These are phyloP conservation scores for Ommatoiulus sabulosus DNA, from an alignment of 2,888 invertebrate genomes.

Conservation along the genomic window DNA sequence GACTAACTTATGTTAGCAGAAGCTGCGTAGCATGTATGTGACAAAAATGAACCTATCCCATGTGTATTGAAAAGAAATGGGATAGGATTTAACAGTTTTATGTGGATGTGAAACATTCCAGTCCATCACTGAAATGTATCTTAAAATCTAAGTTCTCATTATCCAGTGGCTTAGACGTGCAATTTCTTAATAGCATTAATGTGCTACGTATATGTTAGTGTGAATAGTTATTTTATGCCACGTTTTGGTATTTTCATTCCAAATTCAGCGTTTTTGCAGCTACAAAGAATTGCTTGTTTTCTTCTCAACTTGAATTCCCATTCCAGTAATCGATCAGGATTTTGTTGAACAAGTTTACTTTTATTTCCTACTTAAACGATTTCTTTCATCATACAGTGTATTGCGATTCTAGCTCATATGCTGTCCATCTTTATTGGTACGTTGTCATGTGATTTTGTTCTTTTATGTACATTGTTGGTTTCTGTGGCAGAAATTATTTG, in stretches of 20 bases:
- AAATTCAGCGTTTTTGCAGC: background rate
- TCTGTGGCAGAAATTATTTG: conserved; percentile 31
- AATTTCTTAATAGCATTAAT: background rate
- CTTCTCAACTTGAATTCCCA: background rate
- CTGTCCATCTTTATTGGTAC: background rate
- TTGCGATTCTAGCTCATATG: background rate
- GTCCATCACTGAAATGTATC: background rate
- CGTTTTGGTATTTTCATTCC: background rate
- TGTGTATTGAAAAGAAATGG: too few relatives aligned
- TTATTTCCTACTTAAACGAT: background rate
- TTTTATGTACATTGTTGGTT: background rate
- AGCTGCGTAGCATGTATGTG: background rate
- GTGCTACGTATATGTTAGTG: background rate
- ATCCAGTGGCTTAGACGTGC: background rate
- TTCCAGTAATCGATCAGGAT: background rate
- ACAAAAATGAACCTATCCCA: background rate
- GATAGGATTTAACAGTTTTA: too few relatives aligned
- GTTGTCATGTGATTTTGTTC: background rate
- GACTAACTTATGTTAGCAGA: background rate
- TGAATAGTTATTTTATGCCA: conserved; percentile 4
- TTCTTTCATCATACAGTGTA: background rate
- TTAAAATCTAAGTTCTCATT: background rate
- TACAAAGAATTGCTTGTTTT: background rate
- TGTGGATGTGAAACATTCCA: background rate
- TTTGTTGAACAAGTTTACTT: background rate